These are phyloP conservation scores for Musca vetustissima DNA, from an alignment of 1,140 invertebrate genomes.

Conservation along the genomic window DNA sequence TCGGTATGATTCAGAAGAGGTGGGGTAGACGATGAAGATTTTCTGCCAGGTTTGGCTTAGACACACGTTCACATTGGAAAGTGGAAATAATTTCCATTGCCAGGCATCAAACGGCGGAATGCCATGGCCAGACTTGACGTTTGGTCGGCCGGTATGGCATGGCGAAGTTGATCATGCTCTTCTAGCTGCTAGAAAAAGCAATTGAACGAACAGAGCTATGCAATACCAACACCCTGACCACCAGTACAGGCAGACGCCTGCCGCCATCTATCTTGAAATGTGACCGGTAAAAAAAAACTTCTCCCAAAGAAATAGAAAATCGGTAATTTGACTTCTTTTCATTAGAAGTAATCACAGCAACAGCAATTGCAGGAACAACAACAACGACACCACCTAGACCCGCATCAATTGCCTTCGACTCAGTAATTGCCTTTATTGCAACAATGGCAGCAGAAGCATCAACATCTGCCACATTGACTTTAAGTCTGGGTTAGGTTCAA, in stretches of 20 bases:
- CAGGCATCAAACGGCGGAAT: too few relatives aligned
- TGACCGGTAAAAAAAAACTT: not conserved
- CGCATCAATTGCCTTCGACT: conserved; percentile 18
- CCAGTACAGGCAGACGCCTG: too few relatives aligned
- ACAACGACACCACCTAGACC: too few relatives aligned
- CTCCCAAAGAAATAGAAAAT: not conserved
- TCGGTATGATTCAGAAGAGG: too few relatives aligned
- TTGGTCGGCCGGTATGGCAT: not conserved
- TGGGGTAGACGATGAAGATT: not conserved
- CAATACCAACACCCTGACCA: too few relatives aligned
- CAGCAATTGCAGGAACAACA: too few relatives aligned
- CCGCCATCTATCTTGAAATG: not conserved
- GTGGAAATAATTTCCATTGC: conserved; percentile 12
- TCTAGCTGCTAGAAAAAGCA: too few relatives aligned
- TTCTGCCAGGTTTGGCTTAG: not conserved
- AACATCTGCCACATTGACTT: not conserved
- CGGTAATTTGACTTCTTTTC: conserved; percentile 8
- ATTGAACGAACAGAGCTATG: not conserved
- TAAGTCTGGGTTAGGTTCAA: not conserved
- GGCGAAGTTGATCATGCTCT: not conserved
- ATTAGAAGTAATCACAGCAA: not conserved
- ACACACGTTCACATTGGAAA: conserved; percentile 6
- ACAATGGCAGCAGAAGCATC: not conserved
- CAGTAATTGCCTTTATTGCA: conserved; percentile 2
- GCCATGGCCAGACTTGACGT: not conserved